These are phyloP conservation scores for Microtus richardsoni DNA, from an alignment of 2,113 vertebrate species.

Conservation along the genomic window DNA sequence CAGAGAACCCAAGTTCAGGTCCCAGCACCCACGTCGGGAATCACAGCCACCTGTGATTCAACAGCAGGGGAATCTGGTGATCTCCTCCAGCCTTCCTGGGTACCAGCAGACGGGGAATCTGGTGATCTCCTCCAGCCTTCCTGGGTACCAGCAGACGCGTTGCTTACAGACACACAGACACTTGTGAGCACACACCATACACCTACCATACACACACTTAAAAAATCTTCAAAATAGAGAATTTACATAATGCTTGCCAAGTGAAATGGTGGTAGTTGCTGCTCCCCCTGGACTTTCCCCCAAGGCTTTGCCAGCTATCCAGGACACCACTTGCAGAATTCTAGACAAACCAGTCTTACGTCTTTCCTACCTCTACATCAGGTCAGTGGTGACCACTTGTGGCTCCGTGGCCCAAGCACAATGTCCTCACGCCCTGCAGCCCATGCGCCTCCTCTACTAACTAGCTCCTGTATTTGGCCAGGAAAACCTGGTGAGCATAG, in stretches of 20 bases:
- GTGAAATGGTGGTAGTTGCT: fast-evolving
- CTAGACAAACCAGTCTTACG: too few relatives aligned
- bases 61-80: too few relatives aligned
- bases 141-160: not conserved
- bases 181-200: not conserved
- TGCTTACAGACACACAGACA: not conserved
- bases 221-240: not conserved
- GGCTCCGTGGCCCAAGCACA: not conserved
- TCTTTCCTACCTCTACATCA: not conserved
- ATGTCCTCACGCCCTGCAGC: too few relatives aligned
- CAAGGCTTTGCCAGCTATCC: fast-evolving
- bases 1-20: not conserved
- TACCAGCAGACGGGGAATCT: too few relatives aligned
- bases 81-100: too few relatives aligned
- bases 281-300: too few relatives aligned
- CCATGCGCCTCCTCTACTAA: not conserved
- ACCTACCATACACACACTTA: not conserved
- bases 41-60: not conserved
- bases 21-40: not conserved
- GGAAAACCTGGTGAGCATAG: not conserved
- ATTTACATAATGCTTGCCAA: not conserved
- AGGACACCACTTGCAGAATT: not conserved
- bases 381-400: not conserved
- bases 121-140: too few relatives aligned
- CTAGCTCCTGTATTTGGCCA: not conserved